Conservation (phyloP, 1,140 invertebrate species). For the Temnothorax longispinosus region DNA sequence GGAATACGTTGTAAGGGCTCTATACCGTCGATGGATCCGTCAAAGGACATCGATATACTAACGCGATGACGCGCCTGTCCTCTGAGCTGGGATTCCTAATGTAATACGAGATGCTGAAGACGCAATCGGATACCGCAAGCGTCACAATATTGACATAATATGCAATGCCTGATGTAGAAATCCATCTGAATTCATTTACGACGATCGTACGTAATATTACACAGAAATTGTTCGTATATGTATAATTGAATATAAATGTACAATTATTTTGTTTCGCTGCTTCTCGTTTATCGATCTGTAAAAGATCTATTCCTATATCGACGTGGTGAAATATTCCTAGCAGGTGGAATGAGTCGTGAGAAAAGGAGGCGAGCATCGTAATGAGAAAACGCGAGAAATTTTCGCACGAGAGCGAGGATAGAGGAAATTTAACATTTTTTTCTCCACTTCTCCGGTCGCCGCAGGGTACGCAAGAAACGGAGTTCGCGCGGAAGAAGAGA, state of each 20-base stretch:
- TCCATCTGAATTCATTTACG: neutral
- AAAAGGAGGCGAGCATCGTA: neutral
- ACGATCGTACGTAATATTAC: neutral
- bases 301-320: neutral
- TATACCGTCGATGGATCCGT: neutral
- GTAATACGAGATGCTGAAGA: conserved; percentile 13
- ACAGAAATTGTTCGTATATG: neutral
- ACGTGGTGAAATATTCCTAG: neutral
- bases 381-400: neutral
- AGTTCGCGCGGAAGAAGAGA: conserved; percentile 8
- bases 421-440: conserved; percentile 33
- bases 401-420: neutral
- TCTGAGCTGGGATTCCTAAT: conserved; percentile 24
- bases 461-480: conserved; percentile 18
- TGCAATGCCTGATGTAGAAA: neutral
- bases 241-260: neutral
- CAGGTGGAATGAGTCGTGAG: neutral
- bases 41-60: conserved; percentile 43
- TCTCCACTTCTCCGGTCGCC: neutral
- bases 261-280: neutral
- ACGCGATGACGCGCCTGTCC: neutral
- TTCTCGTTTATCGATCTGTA: neutral
- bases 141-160: neutral
- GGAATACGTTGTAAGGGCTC: neutral
- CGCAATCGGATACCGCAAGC: neutral